These are phyloP conservation scores for Gonatopus flavifemur DNA, from an alignment of 1,140 invertebrate species.

Conservation along the genomic window DNA sequence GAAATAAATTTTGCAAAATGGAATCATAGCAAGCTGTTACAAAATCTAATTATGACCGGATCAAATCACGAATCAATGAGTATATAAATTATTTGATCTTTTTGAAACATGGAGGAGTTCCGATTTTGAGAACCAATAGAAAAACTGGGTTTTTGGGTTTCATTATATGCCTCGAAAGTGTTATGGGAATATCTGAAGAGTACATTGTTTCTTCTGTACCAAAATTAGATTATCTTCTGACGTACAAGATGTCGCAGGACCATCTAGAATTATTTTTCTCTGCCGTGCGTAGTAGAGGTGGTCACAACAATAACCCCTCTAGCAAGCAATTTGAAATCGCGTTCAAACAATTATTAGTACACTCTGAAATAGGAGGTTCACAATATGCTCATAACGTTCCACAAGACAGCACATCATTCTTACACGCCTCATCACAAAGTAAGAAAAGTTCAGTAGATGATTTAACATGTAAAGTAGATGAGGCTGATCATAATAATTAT, in stretches of 20 bases:
- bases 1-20: constrained; percentile 4
- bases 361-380: no score
- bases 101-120: constrained; percentile 1
- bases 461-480: no score
- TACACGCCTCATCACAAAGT: no score
- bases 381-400: no score
- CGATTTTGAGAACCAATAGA: background rate
- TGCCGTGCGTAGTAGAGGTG: constrained; percentile 35
- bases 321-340: constrained; percentile 24
- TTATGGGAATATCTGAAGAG: background rate
- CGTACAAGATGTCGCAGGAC: constrained; percentile 48
- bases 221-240: constrained; percentile 13
- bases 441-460: no score
- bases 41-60: background rate
- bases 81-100: constrained; percentile 2
- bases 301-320: constrained; percentile 48
- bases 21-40: background rate
- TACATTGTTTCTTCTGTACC: no score
- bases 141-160: constrained; percentile 8
- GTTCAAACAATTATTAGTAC: background rate
- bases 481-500: no score
- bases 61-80: background rate
- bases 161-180: constrained; percentile 1
- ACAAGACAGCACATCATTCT: no score
- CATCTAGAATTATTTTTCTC: constrained; percentile 48